Evolutionary conservation across 2,113 vertebrate genomes (phyloP).

Genomic region (Donacobius atricapilla): DNA sequence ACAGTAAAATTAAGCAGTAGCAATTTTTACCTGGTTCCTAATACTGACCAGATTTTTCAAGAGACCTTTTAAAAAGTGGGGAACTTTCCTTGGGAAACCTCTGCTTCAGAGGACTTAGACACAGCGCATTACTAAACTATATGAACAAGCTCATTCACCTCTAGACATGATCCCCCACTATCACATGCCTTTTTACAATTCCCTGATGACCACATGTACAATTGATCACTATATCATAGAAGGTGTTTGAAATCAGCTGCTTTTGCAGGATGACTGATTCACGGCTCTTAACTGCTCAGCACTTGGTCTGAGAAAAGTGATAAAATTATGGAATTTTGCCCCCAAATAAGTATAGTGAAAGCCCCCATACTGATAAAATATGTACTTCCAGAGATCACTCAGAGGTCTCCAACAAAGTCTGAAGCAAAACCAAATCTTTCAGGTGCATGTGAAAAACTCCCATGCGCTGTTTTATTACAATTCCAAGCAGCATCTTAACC

Average conservation of each 20-base stretch:
- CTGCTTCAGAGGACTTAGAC: not conserved
- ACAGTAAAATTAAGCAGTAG: not conserved
- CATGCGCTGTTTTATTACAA: not conserved
- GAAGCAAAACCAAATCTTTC: not conserved
- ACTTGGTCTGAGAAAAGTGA: not conserved
- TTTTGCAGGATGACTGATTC: not conserved
- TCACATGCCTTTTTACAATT: not conserved
- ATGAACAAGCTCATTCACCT: not conserved
- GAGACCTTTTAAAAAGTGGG: not conserved
- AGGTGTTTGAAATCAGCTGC: not conserved
- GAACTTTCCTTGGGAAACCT: not conserved
- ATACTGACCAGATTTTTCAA: not conserved
- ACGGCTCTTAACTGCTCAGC: not conserved
- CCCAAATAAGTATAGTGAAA: not conserved
- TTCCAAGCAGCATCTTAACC: not conserved
- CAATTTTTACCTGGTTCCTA: not conserved
- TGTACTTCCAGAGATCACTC: not conserved
- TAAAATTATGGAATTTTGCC: not conserved
- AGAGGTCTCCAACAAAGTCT: not conserved
- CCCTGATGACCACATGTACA: not conserved
- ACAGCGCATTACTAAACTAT: not conserved
- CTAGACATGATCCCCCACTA: not conserved
- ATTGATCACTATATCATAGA: not conserved
- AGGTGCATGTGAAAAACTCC: not conserved
- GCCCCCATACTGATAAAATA: not conserved